phyloP scores from a whole-genome alignment of 2,113 vertebrate genomes.

The Vulpes lagopus region DNA sequence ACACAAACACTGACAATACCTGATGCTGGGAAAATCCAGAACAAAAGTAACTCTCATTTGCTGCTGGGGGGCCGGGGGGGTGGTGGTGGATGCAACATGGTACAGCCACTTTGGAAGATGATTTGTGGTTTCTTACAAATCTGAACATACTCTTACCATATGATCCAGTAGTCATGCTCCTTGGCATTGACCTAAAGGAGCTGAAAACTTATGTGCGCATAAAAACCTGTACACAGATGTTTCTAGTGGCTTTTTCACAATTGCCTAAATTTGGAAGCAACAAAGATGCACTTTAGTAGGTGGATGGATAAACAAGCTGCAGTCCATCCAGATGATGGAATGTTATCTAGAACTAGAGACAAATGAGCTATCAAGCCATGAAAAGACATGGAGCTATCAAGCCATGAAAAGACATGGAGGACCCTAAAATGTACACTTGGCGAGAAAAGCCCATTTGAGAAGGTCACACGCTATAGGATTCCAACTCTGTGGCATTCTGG shows the following conservation, averaged over 20 bases:
- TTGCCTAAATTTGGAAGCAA: neutral
- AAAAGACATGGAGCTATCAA: neutral
- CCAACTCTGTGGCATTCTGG: neutral
- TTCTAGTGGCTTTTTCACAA: neutral
- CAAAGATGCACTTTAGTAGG: neutral
- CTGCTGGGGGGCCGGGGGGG: too few species aligned
- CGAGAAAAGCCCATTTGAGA: neutral
- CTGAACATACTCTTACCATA: fast-evolving
- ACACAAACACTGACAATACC: fast-evolving
- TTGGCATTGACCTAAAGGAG: neutral
- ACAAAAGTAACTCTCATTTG: fast-evolving
- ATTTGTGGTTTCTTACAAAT: neutral
- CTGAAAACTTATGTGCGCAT: neutral
- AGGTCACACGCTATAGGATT: fast-evolving
- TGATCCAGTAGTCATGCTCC: neutral
- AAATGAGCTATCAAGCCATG: neutral
- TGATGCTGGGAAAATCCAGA: fast-evolving
- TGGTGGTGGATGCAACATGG: neutral
- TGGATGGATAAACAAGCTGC: fast-evolving
- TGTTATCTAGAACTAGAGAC: neutral
- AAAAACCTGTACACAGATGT: fast-evolving
- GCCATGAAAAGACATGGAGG: neutral
- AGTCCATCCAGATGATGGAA: fast-evolving
- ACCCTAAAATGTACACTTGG: fast-evolving
- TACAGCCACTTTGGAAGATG: fast-evolving